Conservation (phyloP, 1,140 invertebrate species). For the Coelopa frigida region DNA sequence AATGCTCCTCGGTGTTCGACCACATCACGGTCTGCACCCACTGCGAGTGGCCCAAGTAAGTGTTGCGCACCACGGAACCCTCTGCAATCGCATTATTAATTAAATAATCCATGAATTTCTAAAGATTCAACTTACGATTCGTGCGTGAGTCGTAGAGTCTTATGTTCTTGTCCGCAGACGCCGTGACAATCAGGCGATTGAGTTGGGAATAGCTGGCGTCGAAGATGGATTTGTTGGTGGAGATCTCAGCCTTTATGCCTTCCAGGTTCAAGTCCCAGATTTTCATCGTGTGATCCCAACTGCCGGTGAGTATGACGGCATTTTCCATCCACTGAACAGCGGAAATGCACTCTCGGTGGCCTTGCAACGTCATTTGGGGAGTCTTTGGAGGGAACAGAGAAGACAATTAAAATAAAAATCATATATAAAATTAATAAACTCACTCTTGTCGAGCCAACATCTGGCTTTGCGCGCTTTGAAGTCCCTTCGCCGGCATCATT, state of each 20-base stretch:
- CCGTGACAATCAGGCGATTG: slow-evolving; percentile 68
- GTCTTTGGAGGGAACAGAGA: slow-evolving; percentile 61
- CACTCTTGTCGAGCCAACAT: slow-evolving; percentile 49
- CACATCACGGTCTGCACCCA: slow-evolving; percentile 89
- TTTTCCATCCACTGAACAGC: slow-evolving; percentile 74
- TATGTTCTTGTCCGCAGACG: slow-evolving; percentile 83
- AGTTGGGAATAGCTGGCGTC: slow-evolving; percentile 75
- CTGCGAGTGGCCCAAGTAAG: slow-evolving; percentile 81
- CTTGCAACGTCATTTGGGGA: slow-evolving; percentile 80
- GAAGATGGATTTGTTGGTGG: slow-evolving; percentile 88
- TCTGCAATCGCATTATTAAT: slow-evolving; percentile 59
- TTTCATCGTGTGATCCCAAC: slow-evolving; percentile 93
- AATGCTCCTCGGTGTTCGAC: slow-evolving; percentile 74
- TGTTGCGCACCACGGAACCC: slow-evolving; percentile 76
- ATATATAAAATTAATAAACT: slow-evolving; percentile 25
- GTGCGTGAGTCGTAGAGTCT: slow-evolving; percentile 87
- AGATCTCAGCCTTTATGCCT: slow-evolving; percentile 71
- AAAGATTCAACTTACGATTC: slow-evolving; percentile 54
- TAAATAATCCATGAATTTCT: neutral
- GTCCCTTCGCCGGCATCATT: slow-evolving; percentile 39
- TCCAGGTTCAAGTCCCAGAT: slow-evolving; percentile 88
- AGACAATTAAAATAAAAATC: neutral
- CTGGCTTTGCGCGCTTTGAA: slow-evolving; percentile 40
- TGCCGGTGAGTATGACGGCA: slow-evolving; percentile 68
- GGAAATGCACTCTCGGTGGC: slow-evolving; percentile 87